Percentiles rank a stretch among this genome's conserved stretches.
phyloP scores from a whole-genome alignment of 2,797 vertebrate species.

The Megaceryle alcyon region DNA sequence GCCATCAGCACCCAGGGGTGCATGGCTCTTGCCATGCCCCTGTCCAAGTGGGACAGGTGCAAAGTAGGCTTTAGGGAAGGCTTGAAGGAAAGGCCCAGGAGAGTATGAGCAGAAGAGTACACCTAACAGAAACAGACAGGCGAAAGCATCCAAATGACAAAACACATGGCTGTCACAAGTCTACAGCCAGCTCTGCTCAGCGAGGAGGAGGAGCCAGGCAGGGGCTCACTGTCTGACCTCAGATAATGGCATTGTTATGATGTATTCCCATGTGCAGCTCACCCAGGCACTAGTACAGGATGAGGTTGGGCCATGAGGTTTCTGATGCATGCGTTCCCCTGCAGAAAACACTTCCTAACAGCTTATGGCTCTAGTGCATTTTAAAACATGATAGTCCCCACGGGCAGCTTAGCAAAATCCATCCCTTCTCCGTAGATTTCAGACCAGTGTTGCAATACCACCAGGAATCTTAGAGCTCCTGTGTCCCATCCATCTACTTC shows the following conservation, averaged over 20 bases:
- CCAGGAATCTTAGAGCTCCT: not conserved
- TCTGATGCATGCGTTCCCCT: not conserved
- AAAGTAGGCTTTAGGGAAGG: not conserved
- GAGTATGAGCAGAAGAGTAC: not conserved
- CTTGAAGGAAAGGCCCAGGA: not conserved
- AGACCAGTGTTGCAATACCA: not conserved
- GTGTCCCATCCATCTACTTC: not conserved
- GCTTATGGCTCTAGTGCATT: not conserved
- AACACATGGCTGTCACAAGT: not conserved
- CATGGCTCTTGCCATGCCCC: not conserved
- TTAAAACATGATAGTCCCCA: not conserved
- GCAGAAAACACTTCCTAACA: not conserved
- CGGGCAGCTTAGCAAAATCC: not conserved
- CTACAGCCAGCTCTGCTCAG: not conserved
- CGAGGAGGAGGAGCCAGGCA: not conserved
- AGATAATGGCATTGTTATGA: not conserved
- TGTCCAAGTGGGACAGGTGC: not conserved
- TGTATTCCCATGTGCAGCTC: not conserved
- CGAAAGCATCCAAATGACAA: not conserved
- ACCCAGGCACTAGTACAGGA: not conserved
- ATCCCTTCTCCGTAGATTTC: not conserved
- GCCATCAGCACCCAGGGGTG: accelerated
- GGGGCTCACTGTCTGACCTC: not conserved
- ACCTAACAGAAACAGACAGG: not conserved
- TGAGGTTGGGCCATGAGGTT: not conserved